Evolutionary conservation across 2,888 invertebrate genomes (phyloP).

Genomic region (Andrena dorsata): DNA sequence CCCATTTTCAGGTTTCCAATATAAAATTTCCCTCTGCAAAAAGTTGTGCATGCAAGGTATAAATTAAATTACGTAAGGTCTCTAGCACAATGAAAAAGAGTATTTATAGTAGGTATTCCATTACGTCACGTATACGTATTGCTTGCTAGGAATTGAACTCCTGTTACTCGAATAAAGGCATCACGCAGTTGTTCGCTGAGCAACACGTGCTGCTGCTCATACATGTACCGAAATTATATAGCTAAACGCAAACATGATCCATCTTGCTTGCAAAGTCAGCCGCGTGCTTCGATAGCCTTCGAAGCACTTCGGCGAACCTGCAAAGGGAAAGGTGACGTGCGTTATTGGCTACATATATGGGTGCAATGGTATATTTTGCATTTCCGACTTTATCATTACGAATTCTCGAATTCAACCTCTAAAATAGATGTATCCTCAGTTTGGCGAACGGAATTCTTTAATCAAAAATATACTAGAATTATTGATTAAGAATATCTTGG

Average conservation of each 20-base stretch:
- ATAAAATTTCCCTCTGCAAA: neutral
- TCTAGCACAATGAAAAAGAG: neutral
- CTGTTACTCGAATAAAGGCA: constrained; percentile 40
- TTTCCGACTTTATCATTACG: neutral
- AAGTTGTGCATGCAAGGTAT: neutral
- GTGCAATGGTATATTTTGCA: neutral
- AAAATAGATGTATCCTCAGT: too few relatives aligned
- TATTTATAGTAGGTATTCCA: constrained; percentile 5
- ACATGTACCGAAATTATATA: constrained; percentile 30
- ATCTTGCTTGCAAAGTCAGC: constrained; percentile 9
- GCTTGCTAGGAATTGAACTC: constrained; percentile 17
- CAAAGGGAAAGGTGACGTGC: neutral
- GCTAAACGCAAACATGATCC: constrained; percentile 38
- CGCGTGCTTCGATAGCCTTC: constrained; percentile 1
- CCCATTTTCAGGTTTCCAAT: constrained; percentile 7
- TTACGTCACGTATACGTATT: neutral
- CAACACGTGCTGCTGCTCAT: constrained; percentile 19
- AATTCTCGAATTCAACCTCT: neutral
- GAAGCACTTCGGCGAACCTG: neutral
- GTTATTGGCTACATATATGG: neutral
- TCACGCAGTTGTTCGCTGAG: constrained; percentile 19
- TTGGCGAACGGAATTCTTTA: too few relatives aligned
- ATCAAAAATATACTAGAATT: too few relatives aligned
- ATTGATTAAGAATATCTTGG: too few relatives aligned
- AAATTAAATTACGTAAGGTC: constrained; percentile 36